Evolutionary conservation across 2,113 vertebrate species (phyloP), one percentile per base, ranked within the genome.

Genomic region (Dipodomys ordii): DNA sequence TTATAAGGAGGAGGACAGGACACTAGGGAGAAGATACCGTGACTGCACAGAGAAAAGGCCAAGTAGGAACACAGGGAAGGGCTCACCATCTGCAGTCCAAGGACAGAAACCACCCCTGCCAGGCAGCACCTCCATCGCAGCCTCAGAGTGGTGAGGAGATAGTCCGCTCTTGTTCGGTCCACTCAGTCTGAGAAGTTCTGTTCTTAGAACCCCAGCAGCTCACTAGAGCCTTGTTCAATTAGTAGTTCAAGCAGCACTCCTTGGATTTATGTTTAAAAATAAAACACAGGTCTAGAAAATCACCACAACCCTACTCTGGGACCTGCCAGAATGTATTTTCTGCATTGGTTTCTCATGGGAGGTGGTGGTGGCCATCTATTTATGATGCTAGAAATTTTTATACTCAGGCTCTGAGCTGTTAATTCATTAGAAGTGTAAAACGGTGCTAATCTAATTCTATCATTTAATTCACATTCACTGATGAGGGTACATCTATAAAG

Each of bases 91-190:
- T 27, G 5, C 19, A 77, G 23, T 4, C 12, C 20, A 67, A 68
- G 35, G 32, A 76, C 18, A 79, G 30, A 87, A 69, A 20, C 69
- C n/a, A 39, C 57, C 9, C 49, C 18, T 9, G 3, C 27, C 1
- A 1, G 53, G 53, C 53, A 57, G 53, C 4, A 23, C 27, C 27
- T 28, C 13, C 3, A 80, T 13, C 18, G 1, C 27, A 39, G 90
- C 84, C 25, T 87, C 6, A 77, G 30, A 67, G 35, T 7, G 1
- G 8, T 11, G 30, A 69, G 10, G 30, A 64, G n/a, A 16, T 22
- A 27, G n/a, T 82, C 4, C 23, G 8, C 25, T 69, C 0, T 9
- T 28, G 6, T 39, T 68, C 11, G 49, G 60, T 30, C 1, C 0
- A 7, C 18, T 12, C 9, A 3, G 28, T 13, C 22, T 8, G 1